A percentile compares a stretch with the other conserved stretches of the same genome.
Conservation (phyloP, 2,888 invertebrate genomes). For the Calliopum simillimum region DNA sequence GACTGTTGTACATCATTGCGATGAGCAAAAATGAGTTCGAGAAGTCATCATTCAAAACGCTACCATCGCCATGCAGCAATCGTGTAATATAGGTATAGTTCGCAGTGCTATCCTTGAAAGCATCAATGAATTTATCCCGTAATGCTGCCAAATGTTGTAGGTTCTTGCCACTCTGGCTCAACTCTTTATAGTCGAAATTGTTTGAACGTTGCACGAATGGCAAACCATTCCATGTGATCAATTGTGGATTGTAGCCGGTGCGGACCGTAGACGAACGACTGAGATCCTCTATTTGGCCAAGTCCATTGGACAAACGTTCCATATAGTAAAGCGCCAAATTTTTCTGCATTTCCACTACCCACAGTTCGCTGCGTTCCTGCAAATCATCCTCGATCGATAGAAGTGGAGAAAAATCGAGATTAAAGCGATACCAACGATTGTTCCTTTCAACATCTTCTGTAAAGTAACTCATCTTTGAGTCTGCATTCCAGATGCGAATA, state of each 20-base stretch:
- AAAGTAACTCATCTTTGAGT: slow-evolving; percentile 73
- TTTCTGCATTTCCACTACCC: slow-evolving; percentile 75
- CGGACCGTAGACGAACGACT: slow-evolving; percentile 68
- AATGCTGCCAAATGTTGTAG: slow-evolving; percentile 20
- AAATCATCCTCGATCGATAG: slow-evolving; percentile 69
- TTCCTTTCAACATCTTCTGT: slow-evolving; percentile 77
- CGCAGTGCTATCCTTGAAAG: slow-evolving; percentile 67
- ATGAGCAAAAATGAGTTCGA: slow-evolving; percentile 34
- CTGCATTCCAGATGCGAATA: slow-evolving; percentile 60
- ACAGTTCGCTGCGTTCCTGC: slow-evolving; percentile 62
- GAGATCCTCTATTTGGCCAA: slow-evolving; percentile 72
- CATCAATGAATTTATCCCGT: slow-evolving; percentile 66
- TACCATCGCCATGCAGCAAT: slow-evolving; percentile 68
- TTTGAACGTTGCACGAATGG: slow-evolving; percentile 72
- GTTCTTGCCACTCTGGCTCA: slow-evolving; percentile 41
- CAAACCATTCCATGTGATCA: slow-evolving; percentile 73
- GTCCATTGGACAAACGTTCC: slow-evolving; percentile 77
- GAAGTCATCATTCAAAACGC: slow-evolving; percentile 44
- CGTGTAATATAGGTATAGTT: no score
- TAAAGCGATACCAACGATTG: slow-evolving; percentile 71
- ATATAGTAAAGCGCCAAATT: slow-evolving; percentile 77
- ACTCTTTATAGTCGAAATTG: slow-evolving; percentile 66
- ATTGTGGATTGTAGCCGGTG: slow-evolving; percentile 72
- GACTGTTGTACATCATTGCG: slow-evolving; percentile 28
- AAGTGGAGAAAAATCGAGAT: slow-evolving; percentile 73